Conservation (phyloP, 2,888 invertebrate species). For the Nomada fucata region DNA sequence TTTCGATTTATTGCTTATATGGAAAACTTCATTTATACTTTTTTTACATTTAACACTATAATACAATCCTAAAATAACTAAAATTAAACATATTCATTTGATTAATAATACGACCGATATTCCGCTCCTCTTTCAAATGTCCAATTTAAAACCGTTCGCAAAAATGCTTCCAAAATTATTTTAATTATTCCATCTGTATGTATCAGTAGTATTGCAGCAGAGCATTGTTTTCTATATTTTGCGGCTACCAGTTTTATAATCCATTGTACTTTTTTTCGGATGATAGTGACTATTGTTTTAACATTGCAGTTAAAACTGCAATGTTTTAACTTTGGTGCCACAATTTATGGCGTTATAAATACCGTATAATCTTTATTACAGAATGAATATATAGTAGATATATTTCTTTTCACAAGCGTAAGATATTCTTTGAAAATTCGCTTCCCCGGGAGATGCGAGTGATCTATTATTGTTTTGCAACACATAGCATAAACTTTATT, state of each 20-base stretch:
- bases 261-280: conserved; percentile 50
- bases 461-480: too few relatives aligned
- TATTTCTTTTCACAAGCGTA: conserved; percentile 11
- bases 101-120: conserved; percentile 4
- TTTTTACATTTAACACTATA: conserved; percentile 15
- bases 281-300: conserved; percentile 34
- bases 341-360: conserved; percentile 34
- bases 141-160: conserved; percentile 22
- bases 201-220: conserved; percentile 49
- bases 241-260: conserved; percentile 52
- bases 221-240: conserved; percentile 63
- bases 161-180: conserved; percentile 46
- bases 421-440: not conserved
- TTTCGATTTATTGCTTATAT: conserved; percentile 46
- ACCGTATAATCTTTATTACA: conserved; percentile 18
- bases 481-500: too few relatives aligned
- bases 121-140: conserved; percentile 10
- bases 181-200: conserved; percentile 18
- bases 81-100: conserved; percentile 1
- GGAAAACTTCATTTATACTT: conserved; percentile 16
- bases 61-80: not conserved
- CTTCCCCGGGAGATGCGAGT: too few relatives aligned
- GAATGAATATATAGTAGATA: conserved; percentile 16
- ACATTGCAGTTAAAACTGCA: not conserved
- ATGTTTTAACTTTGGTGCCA: conserved; percentile 57